Conservation (phyloP, 2,888 invertebrate species). For the Caenorhabditis angaria region DNA sequence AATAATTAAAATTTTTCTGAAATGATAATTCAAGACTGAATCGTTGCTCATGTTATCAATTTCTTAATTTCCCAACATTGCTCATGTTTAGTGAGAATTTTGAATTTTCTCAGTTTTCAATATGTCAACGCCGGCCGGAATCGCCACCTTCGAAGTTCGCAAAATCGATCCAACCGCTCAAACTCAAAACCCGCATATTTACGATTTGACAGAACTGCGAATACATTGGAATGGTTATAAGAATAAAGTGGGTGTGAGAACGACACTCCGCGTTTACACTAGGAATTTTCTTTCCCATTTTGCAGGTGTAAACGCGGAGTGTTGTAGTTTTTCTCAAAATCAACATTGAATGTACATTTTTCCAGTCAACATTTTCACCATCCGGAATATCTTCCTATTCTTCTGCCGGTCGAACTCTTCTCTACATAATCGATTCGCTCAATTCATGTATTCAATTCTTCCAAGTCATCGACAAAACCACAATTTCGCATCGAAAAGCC, state of each 20-base stretch:
- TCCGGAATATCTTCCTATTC: constrained; percentile 49
- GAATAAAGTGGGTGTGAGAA: constrained; percentile 14
- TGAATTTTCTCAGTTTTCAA: not conserved
- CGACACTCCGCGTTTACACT: constrained; percentile 1
- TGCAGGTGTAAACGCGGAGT: not conserved
- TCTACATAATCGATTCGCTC: constrained; percentile 61
- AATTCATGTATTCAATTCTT: constrained; percentile 55
- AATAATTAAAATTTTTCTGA: too few species aligned
- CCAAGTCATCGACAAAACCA: constrained; percentile 49
- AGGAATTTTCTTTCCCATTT: not conserved
- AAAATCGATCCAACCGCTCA: not conserved
- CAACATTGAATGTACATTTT: not conserved
- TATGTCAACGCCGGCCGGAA: constrained; percentile 4
- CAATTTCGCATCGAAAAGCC: constrained; percentile 55
- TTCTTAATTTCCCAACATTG: not conserved
- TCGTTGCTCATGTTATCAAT: not conserved
- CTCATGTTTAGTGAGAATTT: not conserved
- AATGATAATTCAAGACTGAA: not conserved
- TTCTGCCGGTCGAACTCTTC: constrained; percentile 48
- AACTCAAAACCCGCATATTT: constrained; percentile 19
- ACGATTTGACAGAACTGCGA: constrained; percentile 35
- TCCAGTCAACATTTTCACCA: constrained; percentile 56
- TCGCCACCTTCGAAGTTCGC: constrained; percentile 6
- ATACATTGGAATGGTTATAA: constrained; percentile 38
- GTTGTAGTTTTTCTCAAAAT: not conserved